These are phyloP conservation scores for Akabosia matsudoensis DNA, from an alignment of 1,140 invertebrate species.

Conservation along the genomic window DNA sequence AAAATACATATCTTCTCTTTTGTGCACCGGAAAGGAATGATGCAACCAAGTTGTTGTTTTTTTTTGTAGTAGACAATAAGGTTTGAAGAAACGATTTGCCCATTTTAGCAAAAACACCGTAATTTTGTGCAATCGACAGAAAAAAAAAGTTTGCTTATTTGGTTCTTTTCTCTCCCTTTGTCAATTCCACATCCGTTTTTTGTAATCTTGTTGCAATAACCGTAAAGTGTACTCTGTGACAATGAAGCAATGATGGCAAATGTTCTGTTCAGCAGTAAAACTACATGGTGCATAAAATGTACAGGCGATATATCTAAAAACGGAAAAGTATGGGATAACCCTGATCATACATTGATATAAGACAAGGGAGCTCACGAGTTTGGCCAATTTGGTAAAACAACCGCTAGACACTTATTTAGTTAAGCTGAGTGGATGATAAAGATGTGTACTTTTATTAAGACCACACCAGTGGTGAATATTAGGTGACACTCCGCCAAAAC, in stretches of 20 bases:
- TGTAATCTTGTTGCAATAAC: background rate
- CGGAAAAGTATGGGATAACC: background rate
- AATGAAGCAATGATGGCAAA: background rate
- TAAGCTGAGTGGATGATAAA: background rate
- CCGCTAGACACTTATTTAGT: background rate
- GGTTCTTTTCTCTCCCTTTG: no score
- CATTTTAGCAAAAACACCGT: no score
- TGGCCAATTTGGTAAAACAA: no score
- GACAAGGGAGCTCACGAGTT: no score
- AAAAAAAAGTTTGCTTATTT: no score
- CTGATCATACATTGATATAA: background rate
- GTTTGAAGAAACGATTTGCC: no score
- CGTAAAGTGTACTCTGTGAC: background rate
- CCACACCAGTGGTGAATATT: constrained; percentile 7
- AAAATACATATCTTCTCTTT: no score
- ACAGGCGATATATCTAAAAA: background rate
- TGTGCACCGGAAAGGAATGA: no score
- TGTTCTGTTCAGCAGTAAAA: background rate
- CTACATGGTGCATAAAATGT: background rate
- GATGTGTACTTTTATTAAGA: background rate
- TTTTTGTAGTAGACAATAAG: no score
- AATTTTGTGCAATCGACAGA: no score
- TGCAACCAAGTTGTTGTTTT: no score
- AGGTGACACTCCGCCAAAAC: background rate
- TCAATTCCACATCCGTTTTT: no score